phyloP scores from a whole-genome alignment of 2,888 invertebrate genomes.

The Uropetala carovei region DNA sequence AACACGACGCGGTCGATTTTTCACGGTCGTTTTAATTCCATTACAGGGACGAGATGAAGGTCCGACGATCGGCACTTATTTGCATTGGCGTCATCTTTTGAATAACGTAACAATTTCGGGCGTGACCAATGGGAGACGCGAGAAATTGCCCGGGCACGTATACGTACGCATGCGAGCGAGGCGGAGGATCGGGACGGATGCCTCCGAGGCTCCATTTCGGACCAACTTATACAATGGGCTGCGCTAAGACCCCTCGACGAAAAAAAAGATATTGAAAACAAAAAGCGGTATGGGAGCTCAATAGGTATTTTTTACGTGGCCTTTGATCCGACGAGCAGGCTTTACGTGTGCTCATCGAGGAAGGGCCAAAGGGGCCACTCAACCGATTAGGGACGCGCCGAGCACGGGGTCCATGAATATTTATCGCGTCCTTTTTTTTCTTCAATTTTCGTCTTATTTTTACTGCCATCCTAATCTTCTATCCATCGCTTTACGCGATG shows the following conservation, averaged over 20 bases:
- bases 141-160: background rate
- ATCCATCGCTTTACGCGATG: too few relatives aligned
- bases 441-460: too few relatives aligned
- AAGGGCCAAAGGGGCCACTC: conserved; percentile 1
- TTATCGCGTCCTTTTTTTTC: background rate
- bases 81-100: conserved; percentile 22
- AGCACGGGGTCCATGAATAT: background rate
- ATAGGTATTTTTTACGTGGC: background rate
- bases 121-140: background rate
- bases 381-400: background rate
- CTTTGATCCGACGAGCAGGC: background rate
- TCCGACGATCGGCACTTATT: background rate
- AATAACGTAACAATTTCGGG: background rate
- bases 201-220: background rate
- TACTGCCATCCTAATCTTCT: too few relatives aligned
- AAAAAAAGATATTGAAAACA: background rate
- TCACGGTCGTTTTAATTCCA: conserved; percentile 12
- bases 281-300: too few relatives aligned
- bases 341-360: background rate
- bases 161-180: background rate
- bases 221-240: background rate
- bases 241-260: background rate
- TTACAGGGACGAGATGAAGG: background rate
- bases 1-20: background rate
- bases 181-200: background rate